These are phyloP conservation scores for Leptopilina clavipes DNA, from an alignment of 1,140 invertebrate genomes.

Conservation along the genomic window DNA sequence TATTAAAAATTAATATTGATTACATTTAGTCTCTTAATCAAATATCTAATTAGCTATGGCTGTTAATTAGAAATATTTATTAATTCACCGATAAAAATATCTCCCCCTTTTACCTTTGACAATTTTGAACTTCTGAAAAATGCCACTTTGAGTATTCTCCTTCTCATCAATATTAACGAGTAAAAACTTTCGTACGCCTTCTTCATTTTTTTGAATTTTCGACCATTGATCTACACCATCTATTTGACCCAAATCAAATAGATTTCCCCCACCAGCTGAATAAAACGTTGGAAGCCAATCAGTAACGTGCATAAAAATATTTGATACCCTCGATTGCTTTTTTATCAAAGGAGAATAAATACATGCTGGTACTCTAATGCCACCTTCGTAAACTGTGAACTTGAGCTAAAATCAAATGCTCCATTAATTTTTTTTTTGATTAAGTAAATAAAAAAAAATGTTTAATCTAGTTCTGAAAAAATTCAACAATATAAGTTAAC, in stretches of 20 bases:
- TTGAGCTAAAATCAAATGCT: slow-evolving; percentile 62
- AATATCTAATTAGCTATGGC: too few relatives aligned
- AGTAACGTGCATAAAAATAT: slow-evolving; percentile 80
- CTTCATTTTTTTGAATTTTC: slow-evolving; percentile 51
- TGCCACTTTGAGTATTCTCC: slow-evolving; percentile 45
- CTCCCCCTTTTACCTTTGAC: slow-evolving; percentile 55
- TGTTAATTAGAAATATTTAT: too few relatives aligned
- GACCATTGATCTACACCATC: slow-evolving; percentile 76
- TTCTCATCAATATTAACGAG: slow-evolving; percentile 65
- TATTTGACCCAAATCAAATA: slow-evolving; percentile 56
- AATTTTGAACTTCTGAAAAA: slow-evolving; percentile 61
- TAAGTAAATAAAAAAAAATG: too few relatives aligned
- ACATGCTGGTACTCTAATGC: slow-evolving; percentile 79
- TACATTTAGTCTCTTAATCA: too few relatives aligned
- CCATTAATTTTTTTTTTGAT: neutral
- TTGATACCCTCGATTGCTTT: slow-evolving; percentile 74
- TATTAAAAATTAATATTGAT: too few relatives aligned
- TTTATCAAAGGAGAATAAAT: slow-evolving; percentile 75
- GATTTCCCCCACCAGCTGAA: slow-evolving; percentile 74
- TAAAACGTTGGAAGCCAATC: slow-evolving; percentile 86
- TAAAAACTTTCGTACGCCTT: slow-evolving; percentile 40
- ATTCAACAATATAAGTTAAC: too few relatives aligned
- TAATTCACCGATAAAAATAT: too few relatives aligned
- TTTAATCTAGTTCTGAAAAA: too few relatives aligned
- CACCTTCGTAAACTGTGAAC: slow-evolving; percentile 79